Evolutionary conservation across 2,113 vertebrate species (phyloP), one percentile per base, ranked within the genome.

Genomic region (Tachysurus vachellii): DNA sequence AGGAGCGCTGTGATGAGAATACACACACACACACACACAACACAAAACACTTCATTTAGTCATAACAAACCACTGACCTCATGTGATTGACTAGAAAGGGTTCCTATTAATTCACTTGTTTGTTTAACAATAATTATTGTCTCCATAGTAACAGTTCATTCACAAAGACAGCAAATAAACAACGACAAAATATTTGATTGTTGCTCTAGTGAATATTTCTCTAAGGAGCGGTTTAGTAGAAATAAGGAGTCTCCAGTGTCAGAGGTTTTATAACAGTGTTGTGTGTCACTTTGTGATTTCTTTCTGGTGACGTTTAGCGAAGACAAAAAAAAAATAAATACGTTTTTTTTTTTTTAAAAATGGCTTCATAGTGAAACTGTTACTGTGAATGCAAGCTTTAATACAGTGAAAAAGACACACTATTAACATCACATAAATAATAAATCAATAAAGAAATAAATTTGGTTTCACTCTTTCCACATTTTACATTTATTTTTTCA

Each of bases 1-100:
- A 57, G 97, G 95, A 66, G 97, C 97, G 95, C 98, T 99, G 94
- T 73, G 93, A 91, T 9, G 90, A 93, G 87, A 95, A 70, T 19
- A 93, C 80, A 92, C 28, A 86, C 23, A 90, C n/a, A 85, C 36
- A 87, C 44, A 66, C 68, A 81, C 2, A 13, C 36, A 36, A 36
- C 36, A 36, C 47, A 21, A 36, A 36, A 66, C 16, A 36, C 50
- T 79, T 12, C 10, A 19, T 85, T 85, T 71, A 71, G 31, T 42
- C 80, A 26, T n/a, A 54, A 54, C 1, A 28, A 75, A 75, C 19
- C 54, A 47, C 13, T 53, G 10, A 66, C 62, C 28, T 36, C 16
- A 19, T 73, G 28, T 36, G 16, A 70, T 70, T 36, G 28, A 28
- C 28, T 19, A 36, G 31, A 70, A 66, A 12, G 64, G 28, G 26